Evolutionary conservation across 2,797 vertebrate species (phyloP).

Genomic region (Micromesistius poutassou): DNA sequence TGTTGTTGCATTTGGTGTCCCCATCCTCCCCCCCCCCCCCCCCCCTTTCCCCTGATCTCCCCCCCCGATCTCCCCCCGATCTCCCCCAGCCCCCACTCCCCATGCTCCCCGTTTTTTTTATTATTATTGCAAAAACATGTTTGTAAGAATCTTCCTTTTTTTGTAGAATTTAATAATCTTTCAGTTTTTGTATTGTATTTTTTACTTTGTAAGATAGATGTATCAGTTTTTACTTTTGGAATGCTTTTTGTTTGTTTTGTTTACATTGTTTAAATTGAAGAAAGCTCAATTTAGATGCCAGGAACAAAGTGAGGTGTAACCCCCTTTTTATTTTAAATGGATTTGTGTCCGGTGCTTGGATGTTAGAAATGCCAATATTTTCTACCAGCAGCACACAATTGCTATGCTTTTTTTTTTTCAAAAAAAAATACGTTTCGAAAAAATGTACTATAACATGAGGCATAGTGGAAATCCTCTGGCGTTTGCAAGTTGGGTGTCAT

Average conservation of each 20-base stretch:
- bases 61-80: conserved; percentile 15
- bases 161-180: conserved; percentile 61
- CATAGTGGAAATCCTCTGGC: conserved; percentile 43
- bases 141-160: conserved; percentile 64
- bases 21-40: conserved; percentile 9
- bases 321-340: conserved; percentile 32
- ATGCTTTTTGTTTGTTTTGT: conserved; percentile 60
- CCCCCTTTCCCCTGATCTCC: neutral
- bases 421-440: conserved; percentile 35
- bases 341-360: conserved; percentile 60
- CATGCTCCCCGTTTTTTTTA: conserved; percentile 23
- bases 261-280: conserved; percentile 68
- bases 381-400: conserved; percentile 62
- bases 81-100: conserved; percentile 27
- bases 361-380: conserved; percentile 58
- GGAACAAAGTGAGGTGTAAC: conserved; percentile 69
- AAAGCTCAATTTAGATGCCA: conserved; percentile 66
- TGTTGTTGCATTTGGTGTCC: conserved; percentile 52
- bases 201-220: conserved; percentile 70
- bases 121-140: conserved; percentile 66
- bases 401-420: conserved; percentile 41
- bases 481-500: conserved; percentile 19
- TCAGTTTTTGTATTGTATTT: conserved; percentile 48
- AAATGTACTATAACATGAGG: conserved; percentile 37
- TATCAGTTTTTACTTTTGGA: conserved; percentile 60